Base-by-base conservation (phyloP, 2,113 vertebrate genomes). In the Ameiurus melas region DNA sequence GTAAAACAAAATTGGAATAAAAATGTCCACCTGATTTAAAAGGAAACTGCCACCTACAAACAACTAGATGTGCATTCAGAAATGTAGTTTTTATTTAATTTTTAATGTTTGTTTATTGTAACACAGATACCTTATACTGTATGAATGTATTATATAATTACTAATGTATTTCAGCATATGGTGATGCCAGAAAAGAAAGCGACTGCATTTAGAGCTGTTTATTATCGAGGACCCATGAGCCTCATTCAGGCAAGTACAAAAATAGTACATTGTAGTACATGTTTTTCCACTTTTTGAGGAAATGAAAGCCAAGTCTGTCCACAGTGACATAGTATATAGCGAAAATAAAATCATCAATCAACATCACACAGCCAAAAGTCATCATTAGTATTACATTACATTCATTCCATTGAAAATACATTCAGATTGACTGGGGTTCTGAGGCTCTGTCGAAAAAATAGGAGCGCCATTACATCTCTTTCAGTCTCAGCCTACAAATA, bases 371-470 rank as follows among this genome's bases (percentile, higher is more conserved):
- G 13, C 39, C 27, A 43, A 20, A 27, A 47, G 13, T 83, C 36
- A 64, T 60, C 33, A 51, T 77, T 9, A 43, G 36, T 57, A 60
- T 36, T 87, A 92, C 90, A 88, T 93, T 93, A 95, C 93, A 95
- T 95, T 95, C 93, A 92, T 92, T 94, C 93, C 90, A 93, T 95
- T 95, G 87, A 95, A 95, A 95, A 95, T 94, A 95, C 95, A 96
- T 96, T 96, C 95, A 93, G 88, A 91, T 85, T 91, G 90, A 94
- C 90, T 53, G 75, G 43, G 13, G 1, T 7, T 75, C 33, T 73
- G 70, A 19, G 33, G 70, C 19, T 22, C 43, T 47, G 73, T 47
- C 39, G 14, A 30, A 30, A 25, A 51, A n/a, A 78, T 47, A 51
- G 43, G 10, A 51, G 25, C 1, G 39, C 2, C 1, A 16, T n/a